phyloP scores from a whole-genome alignment of 2,888 invertebrate genomes.

The Ochropleura leucogaster region DNA sequence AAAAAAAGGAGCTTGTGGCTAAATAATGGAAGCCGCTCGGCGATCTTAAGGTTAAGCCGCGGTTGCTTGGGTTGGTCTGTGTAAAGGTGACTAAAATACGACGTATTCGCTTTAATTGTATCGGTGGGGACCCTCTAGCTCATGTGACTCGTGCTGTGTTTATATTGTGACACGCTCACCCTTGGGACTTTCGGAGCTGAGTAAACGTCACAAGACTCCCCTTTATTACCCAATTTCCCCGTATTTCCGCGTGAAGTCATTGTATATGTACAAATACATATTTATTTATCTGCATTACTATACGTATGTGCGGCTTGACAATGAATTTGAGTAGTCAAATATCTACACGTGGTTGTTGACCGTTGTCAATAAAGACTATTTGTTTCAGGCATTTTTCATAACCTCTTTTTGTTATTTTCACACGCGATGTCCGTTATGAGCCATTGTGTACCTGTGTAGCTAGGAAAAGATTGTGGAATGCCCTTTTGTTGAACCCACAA shows the following conservation, averaged over 20 bases:
- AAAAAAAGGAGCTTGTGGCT: no score
- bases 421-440: constrained; percentile 20
- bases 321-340: constrained; percentile 15
- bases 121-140: background rate
- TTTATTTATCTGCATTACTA: constrained; percentile 11
- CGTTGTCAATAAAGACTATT: constrained; percentile 24
- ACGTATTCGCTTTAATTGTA: background rate
- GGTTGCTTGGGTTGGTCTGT: no score
- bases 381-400: constrained; percentile 20
- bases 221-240: constrained; percentile 31
- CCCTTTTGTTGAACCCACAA: constrained; percentile 4
- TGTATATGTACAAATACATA: constrained; percentile 8
- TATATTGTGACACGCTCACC: background rate
- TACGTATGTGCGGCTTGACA: background rate
- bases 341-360: constrained; percentile 36
- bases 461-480: background rate
- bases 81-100: background rate
- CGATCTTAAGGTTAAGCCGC: no score
- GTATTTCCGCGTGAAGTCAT: constrained; percentile 2
- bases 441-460: background rate
- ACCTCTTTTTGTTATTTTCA: constrained; percentile 23
- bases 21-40: no score
- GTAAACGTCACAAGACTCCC: constrained; percentile 15
- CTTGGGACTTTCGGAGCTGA: constrained; percentile 7
- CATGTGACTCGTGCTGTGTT: background rate